phyloP scores from a whole-genome alignment of 1,140 invertebrate species.

The Hesperophylax magnus region DNA sequence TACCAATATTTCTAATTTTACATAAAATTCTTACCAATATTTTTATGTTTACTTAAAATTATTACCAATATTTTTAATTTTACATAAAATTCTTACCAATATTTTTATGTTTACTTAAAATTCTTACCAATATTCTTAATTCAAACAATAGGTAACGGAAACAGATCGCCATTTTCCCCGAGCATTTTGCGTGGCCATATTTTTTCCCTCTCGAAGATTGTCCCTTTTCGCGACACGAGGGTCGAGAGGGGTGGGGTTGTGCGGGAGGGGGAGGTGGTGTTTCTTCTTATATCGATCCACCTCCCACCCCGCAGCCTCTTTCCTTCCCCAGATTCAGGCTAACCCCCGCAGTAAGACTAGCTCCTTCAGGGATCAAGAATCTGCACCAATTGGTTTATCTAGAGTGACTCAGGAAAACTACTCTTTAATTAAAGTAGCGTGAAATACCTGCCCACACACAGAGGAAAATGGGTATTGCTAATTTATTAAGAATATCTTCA shows the following conservation, averaged over 20 bases:
- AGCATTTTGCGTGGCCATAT: slow-evolving; percentile 57
- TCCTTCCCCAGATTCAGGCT: slow-evolving; percentile 3
- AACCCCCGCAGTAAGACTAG: slow-evolving; percentile 44
- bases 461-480: too few species aligned
- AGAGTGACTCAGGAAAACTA: background rate
- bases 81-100: too few species aligned
- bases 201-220: slow-evolving; percentile 55
- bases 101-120: too few species aligned
- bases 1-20: too few species aligned
- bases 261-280: slow-evolving; percentile 12
- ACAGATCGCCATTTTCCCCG: slow-evolving; percentile 48
- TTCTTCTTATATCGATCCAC: slow-evolving; percentile 57
- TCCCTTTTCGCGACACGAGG: slow-evolving; percentile 55
- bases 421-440: too few species aligned
- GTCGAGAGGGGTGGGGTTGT: background rate
- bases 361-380: slow-evolving; percentile 40
- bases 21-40: too few species aligned
- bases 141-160: too few species aligned
- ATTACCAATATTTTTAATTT: too few species aligned
- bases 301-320: slow-evolving; percentile 6
- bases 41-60: too few species aligned
- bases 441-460: too few species aligned
- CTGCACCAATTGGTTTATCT: background rate
- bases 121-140: too few species aligned
- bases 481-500: too few species aligned